Evolutionary conservation across 2,888 invertebrate genomes (phyloP).

Genomic region (Amphipoea lucens): DNA sequence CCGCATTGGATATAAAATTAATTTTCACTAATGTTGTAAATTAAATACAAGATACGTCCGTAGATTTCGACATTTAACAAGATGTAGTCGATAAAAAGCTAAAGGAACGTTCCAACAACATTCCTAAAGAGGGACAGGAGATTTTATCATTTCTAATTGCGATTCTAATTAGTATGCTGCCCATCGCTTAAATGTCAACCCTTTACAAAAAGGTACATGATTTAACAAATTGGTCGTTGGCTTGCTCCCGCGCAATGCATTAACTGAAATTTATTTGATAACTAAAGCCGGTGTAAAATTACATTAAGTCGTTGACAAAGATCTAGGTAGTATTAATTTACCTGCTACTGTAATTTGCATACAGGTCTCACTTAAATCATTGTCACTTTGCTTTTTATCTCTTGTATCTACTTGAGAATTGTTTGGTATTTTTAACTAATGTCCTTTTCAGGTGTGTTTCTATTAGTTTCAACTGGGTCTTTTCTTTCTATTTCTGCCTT

Average conservation of each 20-base stretch:
- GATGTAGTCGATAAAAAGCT: conserved; percentile 52
- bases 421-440: conserved; percentile 12
- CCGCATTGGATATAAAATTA: conserved; percentile 16
- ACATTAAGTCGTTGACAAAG: conserved; percentile 56
- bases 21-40: conserved; percentile 39
- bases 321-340: conserved; percentile 52
- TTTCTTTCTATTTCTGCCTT: neutral
- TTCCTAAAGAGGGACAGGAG: conserved; percentile 65
- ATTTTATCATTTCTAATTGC: conserved; percentile 76
- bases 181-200: conserved; percentile 70
- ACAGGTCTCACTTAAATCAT: conserved; percentile 47
- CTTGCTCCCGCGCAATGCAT: conserved; percentile 53
- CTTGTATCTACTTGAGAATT: conserved; percentile 21
- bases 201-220: conserved; percentile 66
- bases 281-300: conserved; percentile 53
- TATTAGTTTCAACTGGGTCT: neutral
- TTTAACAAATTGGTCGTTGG: conserved; percentile 68
- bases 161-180: conserved; percentile 75
- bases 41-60: conserved; percentile 43
- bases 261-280: conserved; percentile 61
- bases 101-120: conserved; percentile 62
- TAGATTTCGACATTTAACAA: conserved; percentile 52
- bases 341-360: conserved; percentile 53
- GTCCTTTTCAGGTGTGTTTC: neutral
- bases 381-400: conserved; percentile 47